Evolutionary conservation across 2,888 invertebrate species (phyloP), one percentile per base, ranked within the genome.

Genomic region (Tigriopus californicus): DNA sequence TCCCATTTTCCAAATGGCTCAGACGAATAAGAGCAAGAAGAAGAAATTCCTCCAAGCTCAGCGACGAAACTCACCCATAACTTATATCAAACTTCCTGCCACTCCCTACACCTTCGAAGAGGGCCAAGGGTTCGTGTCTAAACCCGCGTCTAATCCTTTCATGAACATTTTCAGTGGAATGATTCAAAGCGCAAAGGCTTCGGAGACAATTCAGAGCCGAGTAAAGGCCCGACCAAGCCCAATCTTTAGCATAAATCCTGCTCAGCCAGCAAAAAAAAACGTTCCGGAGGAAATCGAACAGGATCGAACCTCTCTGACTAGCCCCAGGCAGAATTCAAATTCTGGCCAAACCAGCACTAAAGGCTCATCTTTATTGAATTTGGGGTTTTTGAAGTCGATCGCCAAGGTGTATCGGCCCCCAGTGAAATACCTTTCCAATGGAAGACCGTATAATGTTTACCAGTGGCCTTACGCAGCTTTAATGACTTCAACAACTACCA

Each of bases 71-170:
- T 54, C 54, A n/a, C 54, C 54, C 54, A 54, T 54, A 15, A 54
- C 54, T 6, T 54, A 18, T 18, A 54, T 54, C 54, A 54, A 54
- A 22, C 54, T 54, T n/a, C 54, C 54, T 8, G 33, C 54, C 41
- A 33, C 54, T 13, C 24, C 40, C 15, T 54, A 41, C 44, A 44
- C n/a, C 10, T 44, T 6, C 10, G 18, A 15, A 10, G 15, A n/a
- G n/a, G 44, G 44, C 18, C 15, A 44, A 44, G 44, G 44, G 3
- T 44, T 15, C 44, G 18, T 44, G 5, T 44, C 44, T 5, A 44
- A 44, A 18, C 44, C 44, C 5, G 44, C 44, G 5, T 3, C 44
- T 11, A 15, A n/a, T 18, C 15, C 15, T 6, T 44, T 18, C 10
- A 18, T n/a, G 15, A n/a, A 15, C 44, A 44, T 44, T n/a, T 15